Percentiles rank a stretch among this genome's conserved stretches.
These are phyloP conservation scores for Apotomis turbidana DNA, from an alignment of 2,888 invertebrate species.

Conservation along the genomic window DNA sequence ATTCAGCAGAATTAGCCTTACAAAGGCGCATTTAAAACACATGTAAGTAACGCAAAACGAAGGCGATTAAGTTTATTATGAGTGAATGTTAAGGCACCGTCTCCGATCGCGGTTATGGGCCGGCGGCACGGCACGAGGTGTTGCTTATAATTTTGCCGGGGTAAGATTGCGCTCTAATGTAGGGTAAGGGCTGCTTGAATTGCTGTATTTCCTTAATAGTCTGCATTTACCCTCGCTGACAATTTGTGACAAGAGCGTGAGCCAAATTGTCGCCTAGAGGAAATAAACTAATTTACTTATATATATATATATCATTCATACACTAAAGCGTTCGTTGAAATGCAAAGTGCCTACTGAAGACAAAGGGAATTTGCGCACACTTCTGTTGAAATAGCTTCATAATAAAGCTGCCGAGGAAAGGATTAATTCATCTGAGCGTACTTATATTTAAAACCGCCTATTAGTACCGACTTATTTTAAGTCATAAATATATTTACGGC, in stretches of 20 bases:
- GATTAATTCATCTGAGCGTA: conserved; percentile 11
- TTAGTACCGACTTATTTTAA: not conserved
- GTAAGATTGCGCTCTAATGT: conserved; percentile 81
- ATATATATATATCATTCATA: conserved; percentile 74
- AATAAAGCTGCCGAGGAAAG: conserved; percentile 10
- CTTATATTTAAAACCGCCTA: not conserved
- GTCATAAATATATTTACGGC: not conserved
- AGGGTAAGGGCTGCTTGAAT: conserved; percentile 80
- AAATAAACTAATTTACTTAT: conserved; percentile 83
- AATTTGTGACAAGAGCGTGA: conserved; percentile 82
- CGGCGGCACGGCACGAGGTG: conserved; percentile 76
- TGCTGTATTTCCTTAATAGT: conserved; percentile 84
- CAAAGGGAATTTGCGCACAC: conserved; percentile 40
- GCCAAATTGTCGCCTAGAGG: conserved; percentile 81
- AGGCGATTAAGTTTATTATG: conserved; percentile 25
- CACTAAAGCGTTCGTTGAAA: conserved; percentile 65
- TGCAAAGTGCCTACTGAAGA: conserved; percentile 58
- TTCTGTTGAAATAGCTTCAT: conserved; percentile 25
- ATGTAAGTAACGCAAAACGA: conserved; percentile 19
- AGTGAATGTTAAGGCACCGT: conserved; percentile 28
- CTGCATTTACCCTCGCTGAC: conserved; percentile 82
- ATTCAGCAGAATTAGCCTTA: not conserved
- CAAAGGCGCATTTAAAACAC: not conserved
- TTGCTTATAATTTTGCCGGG: conserved; percentile 80
- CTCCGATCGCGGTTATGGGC: conserved; percentile 67